Evolutionary conservation across 1,140 invertebrate genomes (phyloP).

Genomic region (Heliconius himera): DNA sequence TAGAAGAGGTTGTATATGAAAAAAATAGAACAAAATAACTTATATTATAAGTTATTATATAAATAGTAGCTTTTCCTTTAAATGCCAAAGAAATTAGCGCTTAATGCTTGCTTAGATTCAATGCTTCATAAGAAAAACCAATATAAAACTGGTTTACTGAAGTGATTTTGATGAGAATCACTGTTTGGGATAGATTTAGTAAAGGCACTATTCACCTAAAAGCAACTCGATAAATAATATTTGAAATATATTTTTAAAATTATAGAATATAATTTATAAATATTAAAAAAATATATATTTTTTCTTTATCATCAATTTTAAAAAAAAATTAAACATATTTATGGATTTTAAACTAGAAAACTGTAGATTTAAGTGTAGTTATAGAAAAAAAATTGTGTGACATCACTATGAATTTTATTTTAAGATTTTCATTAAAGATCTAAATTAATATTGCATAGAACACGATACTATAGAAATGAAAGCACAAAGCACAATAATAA

Average conservation of each 20-base stretch:
- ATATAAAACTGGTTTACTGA: constrained; percentile 23
- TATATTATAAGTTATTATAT: constrained; percentile 38
- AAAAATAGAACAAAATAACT: constrained; percentile 53
- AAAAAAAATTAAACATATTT: too few species aligned
- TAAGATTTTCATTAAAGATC: too few species aligned
- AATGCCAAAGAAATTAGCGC: constrained; percentile 1
- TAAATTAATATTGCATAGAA: too few species aligned
- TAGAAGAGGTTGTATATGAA: constrained; percentile 80
- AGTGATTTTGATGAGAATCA: constrained; percentile 7
- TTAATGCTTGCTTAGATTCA: constrained; percentile 13
- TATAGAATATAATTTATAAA: neutral
- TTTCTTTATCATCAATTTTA: too few species aligned
- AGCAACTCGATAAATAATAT: neutral
- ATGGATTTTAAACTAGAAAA: too few species aligned
- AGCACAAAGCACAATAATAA: too few species aligned
- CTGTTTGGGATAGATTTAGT: constrained; percentile 17
- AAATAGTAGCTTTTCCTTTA: constrained; percentile 39
- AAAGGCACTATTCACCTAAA: neutral
- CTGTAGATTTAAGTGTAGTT: too few species aligned
- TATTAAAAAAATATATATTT: neutral
- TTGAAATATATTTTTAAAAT: too few species aligned
- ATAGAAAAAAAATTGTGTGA: too few species aligned
- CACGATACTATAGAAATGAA: too few species aligned
- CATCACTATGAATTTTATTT: too few species aligned
- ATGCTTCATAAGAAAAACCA: constrained; percentile 22